These are phyloP conservation scores for Alloscopus bannaensis DNA, from an alignment of 2,888 invertebrate genomes.

Conservation along the genomic window DNA sequence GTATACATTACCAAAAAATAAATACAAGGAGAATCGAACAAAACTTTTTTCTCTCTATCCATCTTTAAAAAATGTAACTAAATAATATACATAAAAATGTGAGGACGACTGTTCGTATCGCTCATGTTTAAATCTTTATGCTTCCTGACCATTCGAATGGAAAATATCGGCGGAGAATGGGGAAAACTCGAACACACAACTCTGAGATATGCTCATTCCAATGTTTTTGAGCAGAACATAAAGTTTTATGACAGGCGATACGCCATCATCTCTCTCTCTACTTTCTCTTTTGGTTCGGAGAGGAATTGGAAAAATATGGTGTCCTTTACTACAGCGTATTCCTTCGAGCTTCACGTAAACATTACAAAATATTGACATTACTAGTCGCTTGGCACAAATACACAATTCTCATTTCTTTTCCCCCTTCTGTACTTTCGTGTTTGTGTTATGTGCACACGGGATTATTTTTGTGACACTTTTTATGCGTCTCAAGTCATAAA, in stretches of 20 bases:
- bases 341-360: not conserved
- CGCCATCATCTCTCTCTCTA: conserved; percentile 45
- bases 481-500: conserved; percentile 53
- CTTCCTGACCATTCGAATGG: no score
- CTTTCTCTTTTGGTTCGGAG: conserved; percentile 13
- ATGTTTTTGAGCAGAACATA: conserved; percentile 40
- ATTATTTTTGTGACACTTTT: conserved; percentile 58
- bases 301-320: conserved; percentile 37
- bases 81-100: conserved; percentile 4
- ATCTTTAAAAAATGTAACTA: not conserved
- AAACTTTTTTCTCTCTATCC: not conserved
- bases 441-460: conserved; percentile 15
- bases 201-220: not conserved
- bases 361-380: not conserved
- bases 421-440: not conserved
- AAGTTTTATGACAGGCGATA: conserved; percentile 62
- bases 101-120: no score
- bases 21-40: not conserved
- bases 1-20: no score
- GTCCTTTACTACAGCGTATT: not conserved
- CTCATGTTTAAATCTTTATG: no score
- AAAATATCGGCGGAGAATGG: not conserved
- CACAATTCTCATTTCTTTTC: conserved; percentile 6
- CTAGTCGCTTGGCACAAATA: conserved; percentile 3
- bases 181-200: not conserved